Evolutionary conservation across 2,888 invertebrate species (phyloP), one percentile per base, ranked within the genome.

Genomic region (Caenorhabditis auriculariae): DNA sequence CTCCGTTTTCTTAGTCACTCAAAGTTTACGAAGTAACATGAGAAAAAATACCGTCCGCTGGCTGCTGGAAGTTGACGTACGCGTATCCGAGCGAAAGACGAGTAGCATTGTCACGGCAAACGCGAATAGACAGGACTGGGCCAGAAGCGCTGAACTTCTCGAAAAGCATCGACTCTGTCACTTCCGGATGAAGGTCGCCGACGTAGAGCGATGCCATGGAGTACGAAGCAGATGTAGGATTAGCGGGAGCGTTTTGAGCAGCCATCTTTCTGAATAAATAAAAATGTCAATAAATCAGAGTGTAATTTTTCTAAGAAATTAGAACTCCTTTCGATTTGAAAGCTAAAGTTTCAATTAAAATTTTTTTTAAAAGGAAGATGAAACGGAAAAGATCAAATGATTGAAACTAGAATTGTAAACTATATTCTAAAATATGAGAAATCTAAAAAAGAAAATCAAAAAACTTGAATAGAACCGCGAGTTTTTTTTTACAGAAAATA

Each of bases 51-150:
- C 96, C 96, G 87, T 99, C 98, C 77, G 92, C 91, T 80, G 96
- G 94, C 84, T 96, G 94, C 85, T 98, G 96, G 85, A 98, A 98
- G 86, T 98, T 99, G 77, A 99, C 96, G 85, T 98, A 98, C 78
- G 98, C 98, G 87, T 98, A 99, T 73, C 98, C 98, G 77, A 98
- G 87, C 59, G 96, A 98, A 82, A 94, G 88, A 82, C 96, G 89
- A 74, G 95, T 95, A 76, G 94, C 90, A 87, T 95, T 89, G 85
- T 98, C 98, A 81, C 98, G 89, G 85, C 98, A 98, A 65, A 99
- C 96, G 80, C 98, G 89, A 83, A 99, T 98, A 62, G 96, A 96
- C 71, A 98, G 87, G 66, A 99, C 96, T 71, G 96, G 95, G 68
- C 98, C 98, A 83, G 95, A 93, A 80, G 92, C 89, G 74, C 94